These are phyloP conservation scores for Oryctolagus cuniculus DNA, from an alignment of 2,113 vertebrate species.

Conservation along the genomic window DNA sequence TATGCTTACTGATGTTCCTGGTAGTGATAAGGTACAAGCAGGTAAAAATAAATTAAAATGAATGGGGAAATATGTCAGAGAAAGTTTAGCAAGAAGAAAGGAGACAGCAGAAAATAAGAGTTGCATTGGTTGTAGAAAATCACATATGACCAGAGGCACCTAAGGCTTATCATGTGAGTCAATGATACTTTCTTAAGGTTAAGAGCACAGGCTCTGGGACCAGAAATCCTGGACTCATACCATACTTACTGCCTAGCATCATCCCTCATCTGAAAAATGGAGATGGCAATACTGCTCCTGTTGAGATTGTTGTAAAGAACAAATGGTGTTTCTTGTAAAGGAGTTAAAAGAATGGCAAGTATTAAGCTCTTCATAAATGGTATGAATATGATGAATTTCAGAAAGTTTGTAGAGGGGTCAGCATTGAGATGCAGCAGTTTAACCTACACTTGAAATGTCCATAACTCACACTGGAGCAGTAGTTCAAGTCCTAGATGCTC, in stretches of 20 bases:
- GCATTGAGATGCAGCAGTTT: too few relatives aligned
- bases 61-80: not conserved
- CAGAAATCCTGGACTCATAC: not conserved
- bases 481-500: too few relatives aligned
- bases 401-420: too few relatives aligned
- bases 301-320: not conserved
- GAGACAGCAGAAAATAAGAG: not conserved
- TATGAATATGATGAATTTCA: too few relatives aligned
- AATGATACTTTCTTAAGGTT: rapidly evolving
- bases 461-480: too few relatives aligned
- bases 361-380: not conserved
- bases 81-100: not conserved
- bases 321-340: not conserved
- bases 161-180: not conserved
- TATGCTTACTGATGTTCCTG: not conserved
- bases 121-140: not conserved
- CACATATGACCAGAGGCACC: too few relatives aligned
- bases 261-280: not conserved
- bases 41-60: not conserved
- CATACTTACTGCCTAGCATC: not conserved
- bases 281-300: not conserved
- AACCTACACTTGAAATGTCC: too few relatives aligned
- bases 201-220: not conserved
- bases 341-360: not conserved
- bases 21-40: not conserved